Evolutionary conservation across 2,113 vertebrate genomes (phyloP).

Genomic region (Galemys pyrenaicus): DNA sequence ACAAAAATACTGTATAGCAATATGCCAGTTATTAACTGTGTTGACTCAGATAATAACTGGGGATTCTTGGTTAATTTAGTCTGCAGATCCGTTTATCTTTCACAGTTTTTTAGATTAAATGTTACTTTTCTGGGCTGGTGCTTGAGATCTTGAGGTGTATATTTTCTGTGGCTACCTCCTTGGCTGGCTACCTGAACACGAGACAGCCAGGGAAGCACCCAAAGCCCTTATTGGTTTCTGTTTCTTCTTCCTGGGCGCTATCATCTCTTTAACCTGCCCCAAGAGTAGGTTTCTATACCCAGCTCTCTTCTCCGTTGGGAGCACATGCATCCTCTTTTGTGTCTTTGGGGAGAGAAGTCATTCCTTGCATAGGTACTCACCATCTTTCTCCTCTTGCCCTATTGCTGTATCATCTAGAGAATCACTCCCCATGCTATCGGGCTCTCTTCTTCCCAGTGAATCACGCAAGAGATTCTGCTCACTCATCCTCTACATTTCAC

Average conservation of each 20-base stretch:
- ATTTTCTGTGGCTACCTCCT: not conserved
- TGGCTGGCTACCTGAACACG: not conserved
- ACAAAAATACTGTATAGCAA: constrained; percentile 42
- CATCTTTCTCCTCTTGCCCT: not conserved
- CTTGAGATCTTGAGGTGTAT: not conserved
- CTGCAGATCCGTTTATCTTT: constrained; percentile 3
- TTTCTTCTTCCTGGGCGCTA: not conserved
- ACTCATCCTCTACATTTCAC: constrained; percentile 37
- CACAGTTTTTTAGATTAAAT: not conserved
- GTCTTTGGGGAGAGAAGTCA: not conserved
- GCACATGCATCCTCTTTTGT: not conserved
- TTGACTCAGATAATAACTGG: constrained; percentile 45
- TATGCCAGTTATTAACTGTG: constrained; percentile 51
- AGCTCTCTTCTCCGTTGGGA: not conserved
- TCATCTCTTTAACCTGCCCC: not conserved
- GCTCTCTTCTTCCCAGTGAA: not conserved
- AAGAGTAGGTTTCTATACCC: not conserved
- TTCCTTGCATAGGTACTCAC: not conserved
- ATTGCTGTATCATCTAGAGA: not conserved
- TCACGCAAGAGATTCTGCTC: constrained; percentile 18
- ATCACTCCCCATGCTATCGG: not conserved
- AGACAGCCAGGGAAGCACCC: not conserved
- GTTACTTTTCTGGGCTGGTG: not conserved
- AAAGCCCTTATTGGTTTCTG: not conserved
- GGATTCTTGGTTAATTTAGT: constrained; percentile 54